Base-by-base conservation (phyloP, 2,113 vertebrate species). In the Hydrolagus affinis region DNA sequence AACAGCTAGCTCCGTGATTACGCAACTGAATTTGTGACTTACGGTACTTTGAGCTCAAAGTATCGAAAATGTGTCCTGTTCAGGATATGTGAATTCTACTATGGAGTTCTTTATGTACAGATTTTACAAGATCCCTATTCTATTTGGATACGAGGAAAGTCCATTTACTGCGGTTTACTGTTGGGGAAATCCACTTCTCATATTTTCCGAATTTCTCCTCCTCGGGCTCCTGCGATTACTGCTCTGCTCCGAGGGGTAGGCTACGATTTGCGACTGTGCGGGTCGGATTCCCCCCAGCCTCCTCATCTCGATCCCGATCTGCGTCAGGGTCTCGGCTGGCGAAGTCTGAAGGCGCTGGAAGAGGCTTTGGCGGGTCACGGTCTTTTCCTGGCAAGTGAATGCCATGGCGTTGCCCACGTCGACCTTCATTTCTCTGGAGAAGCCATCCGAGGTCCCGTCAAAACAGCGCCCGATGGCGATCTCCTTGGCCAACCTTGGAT, bases 391-490 rank as follows among this genome's bases (percentile, higher is more conserved):
- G 87, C 98, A 99, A 85, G 88, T 91, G 89, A 97, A 99, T 62
- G 96, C 97, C 85, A 99, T 70, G 0, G 96, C 98, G 0, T 94
- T 94, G 69, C 98, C 98, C 0, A 88, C 60, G 0, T 93, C 91
- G 0, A 96, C 92, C 86, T 95, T 95, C 98, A 99, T 99, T 89
- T 97, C 96, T 85, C 98, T 87, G 0, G 97, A 99, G 90, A 97
- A 98, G 21, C 97, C 97, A 0, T 99, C 98, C 0, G 98, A 99
- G 77, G 97, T 97, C 75, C 98, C 98, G 0, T 98, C 96, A 6
- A 98, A 99, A 90, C 97, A 99, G 85, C 98, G 96, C 62, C 98
- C 98, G 8, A 99, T 98, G 70, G 98, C 98, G 0, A 99, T 99
- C 75, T 99, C 98, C 90, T 99, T 99, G 77, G 98, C 97, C 80